Percentiles rank a stretch among this genome's conserved stretches.
Evolutionary conservation across 2,888 invertebrate species (phyloP).

Genomic region (Pristionchus maxplancki): DNA sequence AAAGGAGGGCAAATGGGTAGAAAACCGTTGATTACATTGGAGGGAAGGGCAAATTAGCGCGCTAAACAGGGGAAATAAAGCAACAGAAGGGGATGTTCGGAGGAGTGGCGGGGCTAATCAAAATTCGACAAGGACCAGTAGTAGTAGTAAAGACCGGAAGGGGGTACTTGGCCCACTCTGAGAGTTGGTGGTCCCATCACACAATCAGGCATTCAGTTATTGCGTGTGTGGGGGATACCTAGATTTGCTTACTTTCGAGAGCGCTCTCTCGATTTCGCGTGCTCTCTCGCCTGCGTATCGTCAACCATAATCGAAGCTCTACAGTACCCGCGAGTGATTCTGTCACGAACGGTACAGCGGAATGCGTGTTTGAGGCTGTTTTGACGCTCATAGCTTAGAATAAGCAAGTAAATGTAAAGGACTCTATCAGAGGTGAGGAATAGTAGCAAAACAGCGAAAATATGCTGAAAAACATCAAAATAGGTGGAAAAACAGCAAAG

Average conservation of each 20-base stretch:
- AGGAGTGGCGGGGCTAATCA: background rate
- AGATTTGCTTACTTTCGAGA: background rate
- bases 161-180: constrained; percentile 26
- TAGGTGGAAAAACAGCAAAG: background rate
- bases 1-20: background rate
- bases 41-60: too few relatives aligned
- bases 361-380: background rate
- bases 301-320: too few relatives aligned
- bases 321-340: background rate
- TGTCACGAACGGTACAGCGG: background rate
- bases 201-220: constrained; percentile 40
- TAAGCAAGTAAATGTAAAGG: background rate
- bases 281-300: background rate
- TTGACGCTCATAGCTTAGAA: background rate
- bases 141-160: constrained; percentile 10
- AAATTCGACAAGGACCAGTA: background rate
- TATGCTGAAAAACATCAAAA: background rate
- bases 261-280: background rate
- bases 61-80: too few relatives aligned
- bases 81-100: constrained; percentile 4
- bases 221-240: constrained; percentile 10
- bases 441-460: background rate
- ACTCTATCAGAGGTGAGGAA: too few relatives aligned
- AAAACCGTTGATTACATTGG: background rate
- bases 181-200: background rate